These are phyloP conservation scores for Denticeps clupeoides DNA, from an alignment of 2,797 vertebrate genomes.

Conservation along the genomic window DNA sequence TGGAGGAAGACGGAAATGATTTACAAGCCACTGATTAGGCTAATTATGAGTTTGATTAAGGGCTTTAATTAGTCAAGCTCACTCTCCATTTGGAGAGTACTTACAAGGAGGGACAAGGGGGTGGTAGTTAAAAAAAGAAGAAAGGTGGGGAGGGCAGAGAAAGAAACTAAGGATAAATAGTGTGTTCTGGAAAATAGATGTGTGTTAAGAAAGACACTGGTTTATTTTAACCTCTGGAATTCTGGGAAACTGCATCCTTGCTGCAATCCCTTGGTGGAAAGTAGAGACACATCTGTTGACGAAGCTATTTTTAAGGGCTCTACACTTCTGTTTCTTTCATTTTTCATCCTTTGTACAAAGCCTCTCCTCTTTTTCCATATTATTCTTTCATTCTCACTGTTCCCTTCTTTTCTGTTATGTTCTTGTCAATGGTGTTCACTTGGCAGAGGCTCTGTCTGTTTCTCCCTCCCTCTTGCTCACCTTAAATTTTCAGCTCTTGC, in stretches of 20 bases:
- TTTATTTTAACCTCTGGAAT: slow-evolving; percentile 11
- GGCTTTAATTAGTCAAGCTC: slow-evolving; percentile 68
- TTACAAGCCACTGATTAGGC: slow-evolving; percentile 67
- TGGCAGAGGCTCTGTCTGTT: slow-evolving; percentile 33
- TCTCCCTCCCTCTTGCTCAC: slow-evolving; percentile 43
- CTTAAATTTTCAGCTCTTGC: slow-evolving; percentile 65
- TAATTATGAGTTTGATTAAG: slow-evolving; percentile 73
- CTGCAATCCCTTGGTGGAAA: slow-evolving; percentile 17
- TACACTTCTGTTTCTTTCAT: no score
- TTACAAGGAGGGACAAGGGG: slow-evolving; percentile 17
- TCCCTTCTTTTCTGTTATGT: slow-evolving; percentile 35
- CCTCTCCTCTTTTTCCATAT: slow-evolving; percentile 5
- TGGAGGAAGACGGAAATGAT: slow-evolving; percentile 56
- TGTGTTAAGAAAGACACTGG: no score
- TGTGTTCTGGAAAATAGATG: no score
- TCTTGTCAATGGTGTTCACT: slow-evolving; percentile 35
- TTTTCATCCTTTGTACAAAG: no score
- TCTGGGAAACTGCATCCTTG: slow-evolving; percentile 10
- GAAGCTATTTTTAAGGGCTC: neutral
- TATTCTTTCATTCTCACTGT: slow-evolving; percentile 38
- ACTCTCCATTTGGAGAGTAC: slow-evolving; percentile 54
- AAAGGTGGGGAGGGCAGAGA: slow-evolving; percentile 12
- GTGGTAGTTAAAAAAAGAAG: slow-evolving; percentile 41
- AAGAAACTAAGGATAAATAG: slow-evolving; percentile 4
- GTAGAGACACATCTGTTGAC: neutral